Conservation (phyloP, 2,797 vertebrate species). For the Spinus olivaceus region DNA sequence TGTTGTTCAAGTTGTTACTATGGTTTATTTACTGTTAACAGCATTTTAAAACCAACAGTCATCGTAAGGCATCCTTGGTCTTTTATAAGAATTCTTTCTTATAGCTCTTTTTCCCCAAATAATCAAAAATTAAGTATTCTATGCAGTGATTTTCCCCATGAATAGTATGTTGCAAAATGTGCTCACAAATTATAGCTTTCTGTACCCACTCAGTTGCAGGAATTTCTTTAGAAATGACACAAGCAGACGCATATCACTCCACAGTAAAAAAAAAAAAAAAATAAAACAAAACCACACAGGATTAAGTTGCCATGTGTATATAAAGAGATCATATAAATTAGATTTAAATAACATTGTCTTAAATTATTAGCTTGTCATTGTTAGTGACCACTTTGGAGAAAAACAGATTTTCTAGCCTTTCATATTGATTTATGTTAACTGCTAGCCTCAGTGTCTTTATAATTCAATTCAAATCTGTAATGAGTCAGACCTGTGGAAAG, state of each 20-base stretch:
- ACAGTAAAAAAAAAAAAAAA: neutral
- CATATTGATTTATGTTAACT: constrained; percentile 29
- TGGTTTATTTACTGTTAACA: neutral
- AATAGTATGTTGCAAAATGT: neutral
- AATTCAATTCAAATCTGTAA: constrained; percentile 46
- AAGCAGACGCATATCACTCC: neutral
- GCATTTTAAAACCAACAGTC: neutral
- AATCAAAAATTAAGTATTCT: neutral
- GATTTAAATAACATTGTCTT: constrained; percentile 31
- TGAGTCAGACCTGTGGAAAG: constrained; percentile 35
- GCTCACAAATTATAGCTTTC: neutral
- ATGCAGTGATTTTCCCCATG: neutral
- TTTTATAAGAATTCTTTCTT: neutral
- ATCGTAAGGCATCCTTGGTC: neutral
- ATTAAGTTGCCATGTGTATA: neutral
- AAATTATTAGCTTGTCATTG: constrained; percentile 43
- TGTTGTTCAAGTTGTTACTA: neutral
- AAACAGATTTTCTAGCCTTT: constrained; percentile 3
- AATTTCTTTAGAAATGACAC: neutral
- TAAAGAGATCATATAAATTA: constrained; percentile 33
- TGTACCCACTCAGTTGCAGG: neutral
- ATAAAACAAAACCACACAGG: neutral
- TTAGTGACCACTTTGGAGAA: neutral
- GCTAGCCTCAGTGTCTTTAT: constrained; percentile 4
- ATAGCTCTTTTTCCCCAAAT: neutral